These are phyloP conservation scores for Muntiacus muntjak DNA, from an alignment of 2,113 vertebrate genomes.

Conservation along the genomic window DNA sequence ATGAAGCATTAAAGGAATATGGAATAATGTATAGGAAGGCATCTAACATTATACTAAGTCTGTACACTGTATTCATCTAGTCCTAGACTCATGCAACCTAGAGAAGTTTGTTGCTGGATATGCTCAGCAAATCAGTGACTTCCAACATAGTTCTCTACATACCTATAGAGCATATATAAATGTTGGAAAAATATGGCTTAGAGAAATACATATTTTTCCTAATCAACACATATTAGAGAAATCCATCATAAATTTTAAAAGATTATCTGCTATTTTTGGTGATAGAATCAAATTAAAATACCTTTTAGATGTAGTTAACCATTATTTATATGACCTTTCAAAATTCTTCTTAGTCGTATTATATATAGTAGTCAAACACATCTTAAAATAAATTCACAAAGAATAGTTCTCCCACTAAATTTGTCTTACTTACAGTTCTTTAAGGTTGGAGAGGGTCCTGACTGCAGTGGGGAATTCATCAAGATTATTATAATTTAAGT, in stretches of 20 bases:
- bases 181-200: neutral
- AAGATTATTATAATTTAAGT: slow-evolving; percentile 90
- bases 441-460: slow-evolving; percentile 88
- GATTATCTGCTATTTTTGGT: neutral
- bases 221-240: neutral
- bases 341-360: slow-evolving; percentile 26
- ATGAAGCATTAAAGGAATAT: neutral
- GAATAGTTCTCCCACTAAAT: slow-evolving; percentile 50
- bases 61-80: neutral
- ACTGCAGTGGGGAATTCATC: slow-evolving; percentile 88
- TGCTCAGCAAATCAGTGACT: slow-evolving; percentile 11
- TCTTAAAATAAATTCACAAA: slow-evolving; percentile 52
- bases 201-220: neutral
- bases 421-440: slow-evolving; percentile 90
- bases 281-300: slow-evolving; percentile 30
- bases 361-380: slow-evolving; percentile 53
- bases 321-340: slow-evolving; percentile 31
- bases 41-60: neutral
- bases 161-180: neutral
- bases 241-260: neutral
- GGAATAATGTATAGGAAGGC: neutral
- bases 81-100: neutral
- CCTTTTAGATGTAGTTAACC: neutral
- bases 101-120: neutral
- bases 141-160: neutral